These are phyloP conservation scores for Ecliptopera silaceata DNA, from an alignment of 2,888 invertebrate genomes.

Conservation along the genomic window DNA sequence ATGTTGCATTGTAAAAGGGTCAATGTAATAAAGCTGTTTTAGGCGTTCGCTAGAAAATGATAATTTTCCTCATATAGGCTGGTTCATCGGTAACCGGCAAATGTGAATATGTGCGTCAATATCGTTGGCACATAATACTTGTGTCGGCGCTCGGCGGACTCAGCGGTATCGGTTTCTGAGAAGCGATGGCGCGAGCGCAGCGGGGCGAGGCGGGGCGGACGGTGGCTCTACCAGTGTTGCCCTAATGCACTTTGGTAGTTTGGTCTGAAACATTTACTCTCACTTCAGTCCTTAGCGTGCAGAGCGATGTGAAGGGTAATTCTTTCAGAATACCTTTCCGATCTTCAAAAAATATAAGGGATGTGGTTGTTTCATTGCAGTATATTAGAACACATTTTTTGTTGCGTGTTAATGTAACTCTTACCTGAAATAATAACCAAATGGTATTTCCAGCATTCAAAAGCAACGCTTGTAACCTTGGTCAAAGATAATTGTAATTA, in stretches of 20 bases:
- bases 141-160: conserved; percentile 43
- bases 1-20: not conserved
- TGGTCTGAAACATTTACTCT: not conserved
- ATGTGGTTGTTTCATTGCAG: too few species aligned
- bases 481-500: not conserved
- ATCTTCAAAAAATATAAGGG: too few species aligned
- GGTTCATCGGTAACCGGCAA: conserved; percentile 40
- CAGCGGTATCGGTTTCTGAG: conserved; percentile 69
- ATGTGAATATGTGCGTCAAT: conserved; percentile 50
- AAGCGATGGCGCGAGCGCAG: conserved; percentile 65
- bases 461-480: too few species aligned
- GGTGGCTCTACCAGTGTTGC: conserved; percentile 7
- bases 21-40: conserved; percentile 10
- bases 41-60: conserved; percentile 9
- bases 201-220: conserved; percentile 42
- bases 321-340: too few species aligned
- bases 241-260: not conserved
- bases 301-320: too few species aligned
- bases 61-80: conserved; percentile 39
- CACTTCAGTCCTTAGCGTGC: too few species aligned
- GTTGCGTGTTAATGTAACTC: too few species aligned
- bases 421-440: too few species aligned
- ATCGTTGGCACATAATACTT: conserved; percentile 46
- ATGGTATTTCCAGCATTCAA: too few species aligned
- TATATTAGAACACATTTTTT: too few species aligned